Base-by-base conservation (phyloP, 2,888 invertebrate species). In the Volucella bombylans region DNA sequence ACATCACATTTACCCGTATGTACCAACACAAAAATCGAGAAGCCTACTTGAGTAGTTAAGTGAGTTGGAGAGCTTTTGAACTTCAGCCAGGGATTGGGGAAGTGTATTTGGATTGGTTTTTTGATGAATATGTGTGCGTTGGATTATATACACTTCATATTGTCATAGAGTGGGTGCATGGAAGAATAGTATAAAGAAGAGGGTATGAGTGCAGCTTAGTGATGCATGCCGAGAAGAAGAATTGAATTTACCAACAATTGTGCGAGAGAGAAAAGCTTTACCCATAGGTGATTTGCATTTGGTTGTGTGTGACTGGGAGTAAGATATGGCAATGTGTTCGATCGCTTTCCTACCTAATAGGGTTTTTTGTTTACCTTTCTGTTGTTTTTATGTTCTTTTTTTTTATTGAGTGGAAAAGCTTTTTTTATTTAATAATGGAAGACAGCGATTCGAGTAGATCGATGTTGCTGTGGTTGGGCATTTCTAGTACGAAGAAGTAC, bases 21-120 rank as follows among this genome's bases (percentile, higher is more conserved):
- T 39, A 12, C 23, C 4, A 39, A 52, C 9, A 39, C 45, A 50
- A 3, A 50, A 23, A 41, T 18, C 23, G 23, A 43, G 18, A 31
- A 52, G 6, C 8, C 38, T 15, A 49, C 47, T 50, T 41, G 43
- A 31, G 23, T 18, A 41, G 23, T 12, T 55, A 23, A 8, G 23
- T 12, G 12, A 23, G 0, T 45, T 39, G 49, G 12, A 49, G 23
- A 79, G 65, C 78, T 79, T 79, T 65, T 14, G 62, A 61, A 55
- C 69, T 77, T 68, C 62, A 43, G 47, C 68, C 31, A 18, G 43
- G 77, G 59, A 67, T 62, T 61, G 61, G 76, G 77, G 68, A 59
- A 77, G 15, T 57, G 10, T 23, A 8, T 57, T n/a, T 38, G 38
- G 18, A 39, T 50, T 14, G 15, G 38, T 45, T 50, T 23, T 54